Base-by-base conservation (phyloP, 1,140 invertebrate species). In the Asobara japonica region DNA sequence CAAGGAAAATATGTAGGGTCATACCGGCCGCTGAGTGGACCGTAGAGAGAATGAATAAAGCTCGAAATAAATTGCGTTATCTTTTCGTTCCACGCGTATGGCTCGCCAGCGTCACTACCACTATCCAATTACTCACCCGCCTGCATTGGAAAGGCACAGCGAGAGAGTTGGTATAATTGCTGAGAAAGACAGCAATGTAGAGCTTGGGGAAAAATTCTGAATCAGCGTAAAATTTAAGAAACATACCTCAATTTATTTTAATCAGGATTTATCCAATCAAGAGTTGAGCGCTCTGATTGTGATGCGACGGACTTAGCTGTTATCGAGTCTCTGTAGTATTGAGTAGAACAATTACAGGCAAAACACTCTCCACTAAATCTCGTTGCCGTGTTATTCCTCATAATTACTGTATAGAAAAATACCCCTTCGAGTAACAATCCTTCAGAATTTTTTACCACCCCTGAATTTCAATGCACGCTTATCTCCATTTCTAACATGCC, bases 51-150 rank as follows among this genome's bases (percentile, higher is more conserved):
- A 82, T 79, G 80, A 82, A 81, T 82, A 83, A 82, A 82, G 80
- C 78, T 74, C 75, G 77, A 83, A 82, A 82, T 84, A 82, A 84
- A 84, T 82, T 82, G 83, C 80, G 83, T 84, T 84, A 84, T 84
- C 83, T 84, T 83, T 84, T 84, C 83, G 81, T 84, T 84, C 83
- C 83, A 84, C 79, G 81, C 82, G 82, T 83, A 83, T 83, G 81
- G 77, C 76, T 83, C 72, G 71, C 67, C 45, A 73, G 74, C 74
- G 69, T 75, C 74, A 71, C 74, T 72, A 75, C 77, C 69, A 71
- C 71, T 69, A 69, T 69, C 74, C 74, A 75, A 72, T 72, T 72
- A 75, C 65, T 73, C 74, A 73, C 65, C 20, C 56, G 41, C 16
- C 45, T 69, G 64, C 66, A 65, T 22, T 48, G 30, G 69, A 71